Evolutionary conservation across 2,888 invertebrate genomes (phyloP).

Genomic region (Lycia hirtaria): DNA sequence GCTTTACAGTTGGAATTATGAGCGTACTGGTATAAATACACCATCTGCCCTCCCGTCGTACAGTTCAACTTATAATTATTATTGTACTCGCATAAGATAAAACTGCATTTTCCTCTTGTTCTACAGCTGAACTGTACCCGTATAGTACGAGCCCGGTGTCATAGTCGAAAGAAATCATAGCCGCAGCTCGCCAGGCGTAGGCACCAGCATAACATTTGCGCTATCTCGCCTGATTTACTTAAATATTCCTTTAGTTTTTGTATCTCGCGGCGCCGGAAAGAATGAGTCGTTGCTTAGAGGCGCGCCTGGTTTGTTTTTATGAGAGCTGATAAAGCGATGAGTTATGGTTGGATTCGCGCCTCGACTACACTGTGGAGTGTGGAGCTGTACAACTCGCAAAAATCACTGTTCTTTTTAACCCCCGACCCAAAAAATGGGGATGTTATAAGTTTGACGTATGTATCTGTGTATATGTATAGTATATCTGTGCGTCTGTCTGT

Average conservation of each 20-base stretch:
- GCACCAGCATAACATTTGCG: conserved; percentile 26
- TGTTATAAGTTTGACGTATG: too few species aligned
- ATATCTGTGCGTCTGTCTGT: too few species aligned
- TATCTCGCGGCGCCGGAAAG: conserved; percentile 34
- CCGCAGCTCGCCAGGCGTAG: conserved; percentile 2
- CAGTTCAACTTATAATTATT: too few species aligned
- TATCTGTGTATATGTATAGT: too few species aligned
- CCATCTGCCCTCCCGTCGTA: too few species aligned
- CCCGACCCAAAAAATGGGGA: too few species aligned
- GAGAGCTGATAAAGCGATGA: conserved; percentile 39
- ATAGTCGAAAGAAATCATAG: conserved; percentile 8
- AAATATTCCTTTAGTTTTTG: conserved; percentile 42
- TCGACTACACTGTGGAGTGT: neutral
- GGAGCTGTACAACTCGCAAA: too few species aligned
- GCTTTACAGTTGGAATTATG: too few species aligned
- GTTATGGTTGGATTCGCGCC: conserved; percentile 22
- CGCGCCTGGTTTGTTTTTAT: conserved; percentile 42
- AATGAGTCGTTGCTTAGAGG: conserved; percentile 39
- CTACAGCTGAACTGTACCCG: too few species aligned
- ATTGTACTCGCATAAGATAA: too few species aligned
- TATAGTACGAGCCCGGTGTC: neutral
- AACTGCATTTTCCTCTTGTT: too few species aligned
- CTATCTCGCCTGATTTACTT: conserved; percentile 41
- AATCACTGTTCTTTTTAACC: neutral
- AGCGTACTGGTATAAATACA: too few species aligned